Conservation (phyloP, 1,140 invertebrate genomes). For the Drosophila eugracilis region DNA sequence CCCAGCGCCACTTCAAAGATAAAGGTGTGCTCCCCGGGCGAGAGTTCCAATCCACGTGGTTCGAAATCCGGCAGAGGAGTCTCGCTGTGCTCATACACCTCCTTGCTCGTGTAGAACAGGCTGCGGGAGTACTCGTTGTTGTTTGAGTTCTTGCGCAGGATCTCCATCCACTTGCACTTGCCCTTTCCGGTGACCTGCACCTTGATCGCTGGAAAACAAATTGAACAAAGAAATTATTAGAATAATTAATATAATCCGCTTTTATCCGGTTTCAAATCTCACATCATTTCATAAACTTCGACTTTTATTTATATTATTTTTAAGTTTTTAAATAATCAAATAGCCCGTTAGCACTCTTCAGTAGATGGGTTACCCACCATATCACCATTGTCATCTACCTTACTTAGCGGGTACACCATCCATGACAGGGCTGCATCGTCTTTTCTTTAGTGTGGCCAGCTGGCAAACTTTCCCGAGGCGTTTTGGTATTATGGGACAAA, state of each 20-base stretch:
- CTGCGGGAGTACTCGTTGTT: slow-evolving; percentile 77
- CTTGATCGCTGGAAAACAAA: slow-evolving; percentile 65
- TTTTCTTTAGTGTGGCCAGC: neutral
- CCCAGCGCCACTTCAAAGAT: slow-evolving; percentile 69
- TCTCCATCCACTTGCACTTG: slow-evolving; percentile 84
- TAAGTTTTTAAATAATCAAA: too few species aligned
- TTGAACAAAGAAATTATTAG: too few species aligned
- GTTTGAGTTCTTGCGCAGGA: slow-evolving; percentile 74
- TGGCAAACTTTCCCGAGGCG: neutral
- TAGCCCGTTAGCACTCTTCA: too few species aligned
- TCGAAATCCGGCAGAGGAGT: slow-evolving; percentile 71
- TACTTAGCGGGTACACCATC: neutral
- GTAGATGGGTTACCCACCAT: neutral
- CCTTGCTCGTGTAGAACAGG: slow-evolving; percentile 79
- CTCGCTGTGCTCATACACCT: slow-evolving; percentile 79
- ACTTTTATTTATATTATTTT: too few species aligned
- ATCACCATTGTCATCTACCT: neutral
- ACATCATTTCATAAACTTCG: too few species aligned
- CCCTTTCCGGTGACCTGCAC: slow-evolving; percentile 82
- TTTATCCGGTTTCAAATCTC: too few species aligned
- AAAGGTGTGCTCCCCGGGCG: slow-evolving; percentile 76
- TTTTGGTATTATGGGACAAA: neutral
- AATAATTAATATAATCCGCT: too few species aligned
- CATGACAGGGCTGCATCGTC: neutral
- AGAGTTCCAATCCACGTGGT: slow-evolving; percentile 69